Evolutionary conservation across 53 echinoderm and acorn worm genomes (phyloP).

Genomic region (Zoroaster sp.): DNA sequence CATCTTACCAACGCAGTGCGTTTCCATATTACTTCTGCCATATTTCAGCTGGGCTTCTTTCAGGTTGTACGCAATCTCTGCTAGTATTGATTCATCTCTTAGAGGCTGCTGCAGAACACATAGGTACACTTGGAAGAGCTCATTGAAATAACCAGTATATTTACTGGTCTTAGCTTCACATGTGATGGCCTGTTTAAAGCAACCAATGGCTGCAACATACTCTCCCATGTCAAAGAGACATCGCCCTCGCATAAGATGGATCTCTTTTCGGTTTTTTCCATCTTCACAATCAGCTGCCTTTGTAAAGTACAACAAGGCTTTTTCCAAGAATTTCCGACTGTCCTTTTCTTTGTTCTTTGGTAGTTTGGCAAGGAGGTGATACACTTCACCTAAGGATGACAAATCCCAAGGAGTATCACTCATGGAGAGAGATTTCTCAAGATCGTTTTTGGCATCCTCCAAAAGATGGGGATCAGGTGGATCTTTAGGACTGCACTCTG

Average conservation of each 20-base stretch:
- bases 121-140: not conserved
- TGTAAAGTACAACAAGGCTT: not conserved
- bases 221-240: conserved; percentile 23
- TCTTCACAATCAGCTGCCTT: not conserved
- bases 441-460: not conserved
- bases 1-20: not conserved
- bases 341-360: too few species aligned
- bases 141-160: not conserved
- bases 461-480: not conserved
- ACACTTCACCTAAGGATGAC: not conserved
- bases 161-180: not conserved
- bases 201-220: not conserved
- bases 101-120: not conserved
- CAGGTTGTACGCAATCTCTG: not conserved
- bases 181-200: not conserved
- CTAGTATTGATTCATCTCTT: not conserved
- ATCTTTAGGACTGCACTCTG: not conserved
- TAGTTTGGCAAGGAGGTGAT: not conserved
- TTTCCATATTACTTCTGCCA: not conserved
- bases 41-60: not conserved
- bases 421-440: not conserved
- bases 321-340: not conserved
- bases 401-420: conserved; percentile 7
- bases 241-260: not conserved
- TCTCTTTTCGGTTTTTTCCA: not conserved